A percentile compares a stretch with the other conserved stretches of the same genome.
These are phyloP conservation scores for Sisyra nigra DNA, from an alignment of 2,888 invertebrate genomes.

Conservation along the genomic window DNA sequence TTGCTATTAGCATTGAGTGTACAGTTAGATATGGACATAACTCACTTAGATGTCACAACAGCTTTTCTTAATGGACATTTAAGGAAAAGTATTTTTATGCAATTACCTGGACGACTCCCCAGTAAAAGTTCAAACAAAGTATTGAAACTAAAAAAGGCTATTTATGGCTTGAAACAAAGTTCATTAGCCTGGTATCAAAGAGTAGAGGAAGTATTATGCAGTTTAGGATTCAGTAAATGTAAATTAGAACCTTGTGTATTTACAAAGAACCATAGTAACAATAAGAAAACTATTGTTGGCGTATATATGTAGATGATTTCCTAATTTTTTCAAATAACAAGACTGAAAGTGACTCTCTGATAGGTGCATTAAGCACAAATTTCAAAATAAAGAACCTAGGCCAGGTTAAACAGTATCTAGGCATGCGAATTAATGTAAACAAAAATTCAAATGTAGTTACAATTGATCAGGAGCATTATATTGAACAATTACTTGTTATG, in stretches of 20 bases:
- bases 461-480: not conserved
- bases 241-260: constrained; percentile 11
- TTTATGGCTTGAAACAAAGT: not conserved
- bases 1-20: constrained; percentile 9
- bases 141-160: constrained; percentile 1
- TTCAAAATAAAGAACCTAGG: constrained; percentile 4
- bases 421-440: not conserved
- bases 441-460: not conserved
- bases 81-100: constrained; percentile 10
- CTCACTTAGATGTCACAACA: constrained; percentile 11
- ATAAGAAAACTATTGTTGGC: not conserved
- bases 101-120: constrained; percentile 7
- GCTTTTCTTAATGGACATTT: constrained; percentile 10
- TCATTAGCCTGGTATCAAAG: not conserved
- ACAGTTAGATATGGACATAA: constrained; percentile 8
- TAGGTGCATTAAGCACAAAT: constrained; percentile 3
- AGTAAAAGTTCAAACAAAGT: not conserved
- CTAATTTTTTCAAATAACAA: constrained; percentile 9
- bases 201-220: constrained; percentile 7
- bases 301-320: constrained; percentile 10
- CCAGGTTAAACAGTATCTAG: not conserved
- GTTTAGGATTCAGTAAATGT: constrained; percentile 9
- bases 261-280: constrained; percentile 5
- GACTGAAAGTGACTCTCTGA: constrained; percentile 1
- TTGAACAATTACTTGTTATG: not conserved